Conservation (phyloP, 2,888 invertebrate species). For the Sepiola atlantica region DNA sequence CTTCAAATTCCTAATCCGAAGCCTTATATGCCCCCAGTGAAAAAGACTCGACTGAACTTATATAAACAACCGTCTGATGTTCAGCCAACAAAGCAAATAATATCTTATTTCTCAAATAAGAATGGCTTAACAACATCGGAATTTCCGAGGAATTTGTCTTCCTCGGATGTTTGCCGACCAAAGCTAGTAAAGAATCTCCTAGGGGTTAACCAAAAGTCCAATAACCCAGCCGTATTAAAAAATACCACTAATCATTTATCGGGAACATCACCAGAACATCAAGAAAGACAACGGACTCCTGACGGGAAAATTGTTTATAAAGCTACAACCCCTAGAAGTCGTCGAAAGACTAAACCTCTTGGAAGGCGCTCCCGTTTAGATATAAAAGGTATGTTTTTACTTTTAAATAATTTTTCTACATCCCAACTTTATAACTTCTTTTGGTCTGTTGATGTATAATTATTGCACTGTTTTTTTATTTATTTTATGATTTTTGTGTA, state of each 20-base stretch:
- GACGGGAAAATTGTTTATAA: neutral
- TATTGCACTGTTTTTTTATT: no score
- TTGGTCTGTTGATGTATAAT: no score
- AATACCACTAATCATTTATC: neutral
- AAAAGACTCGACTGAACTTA: neutral
- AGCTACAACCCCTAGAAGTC: neutral
- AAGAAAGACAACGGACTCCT: neutral
- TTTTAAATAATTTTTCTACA: neutral
- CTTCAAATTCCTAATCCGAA: neutral
- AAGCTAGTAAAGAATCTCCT: neutral
- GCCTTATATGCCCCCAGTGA: neutral
- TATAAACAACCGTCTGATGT: slow-evolving; percentile 14
- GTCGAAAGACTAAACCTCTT: neutral
- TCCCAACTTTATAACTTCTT: neutral
- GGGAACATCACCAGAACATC: neutral
- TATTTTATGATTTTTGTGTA: no score
- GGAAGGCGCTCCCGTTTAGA: neutral
- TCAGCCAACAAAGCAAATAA: slow-evolving; percentile 34
- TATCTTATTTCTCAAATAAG: slow-evolving; percentile 24
- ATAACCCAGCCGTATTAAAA: neutral
- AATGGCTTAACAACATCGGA: slow-evolving; percentile 37
- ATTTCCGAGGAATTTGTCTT: neutral
- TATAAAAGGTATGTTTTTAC: neutral
- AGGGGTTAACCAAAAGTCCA: slow-evolving; percentile 46
- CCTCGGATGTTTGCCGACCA: neutral